Base-by-base conservation (phyloP, 2,888 invertebrate species). In the Hypomecis atomaria region DNA sequence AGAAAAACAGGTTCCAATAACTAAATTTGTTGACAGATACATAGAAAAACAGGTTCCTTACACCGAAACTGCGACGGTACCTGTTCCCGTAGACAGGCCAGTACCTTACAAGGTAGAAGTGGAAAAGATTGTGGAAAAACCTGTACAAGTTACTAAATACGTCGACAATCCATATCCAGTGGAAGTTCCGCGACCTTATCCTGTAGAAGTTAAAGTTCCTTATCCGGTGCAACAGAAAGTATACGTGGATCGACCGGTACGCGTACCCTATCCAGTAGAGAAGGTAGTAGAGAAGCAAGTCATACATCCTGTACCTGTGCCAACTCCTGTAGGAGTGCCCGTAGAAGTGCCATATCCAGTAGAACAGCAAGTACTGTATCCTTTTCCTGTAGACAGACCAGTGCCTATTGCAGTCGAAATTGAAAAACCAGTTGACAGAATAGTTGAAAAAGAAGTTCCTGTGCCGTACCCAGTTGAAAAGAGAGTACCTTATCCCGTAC, bases 131-230 rank as follows among this genome's bases (percentile, higher is more conserved):
- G 86, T 94, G 0, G 94, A 94, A 71, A 94, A 91, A 77, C 94
- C 94, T 0, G 83, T 92, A 0, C 91, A 93, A 79, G 85, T 93
- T 0, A 90, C 92, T 0, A 87, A 82, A 72, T 89, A 90, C 65
- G 87, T 94, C 0, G 93, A 95, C 68, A 94, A 95, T 64, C 94
- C 94, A 0, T 92, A 94, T 66, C 94, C 94, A 0, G 94, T 94
- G 9, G 93, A 94, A 48, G 91, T 91, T 2, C 79, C 83, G 5
- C 79, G 83, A 38, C 94, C 94, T 7, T 92, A 94, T 60, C 94
- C 94, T 0, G 94, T 94, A 10, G 93, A 94, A 59, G 92, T 91
- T 5, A 85, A 90, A 70, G 88, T 93, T 0, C 93, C 93, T 6
- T 92, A 90, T 74, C 92, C 93, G 0, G 87, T 93, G 5, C 89